These are phyloP conservation scores for Eleutherodactylus coqui DNA, from an alignment of 2,797 vertebrate genomes.

Conservation along the genomic window DNA sequence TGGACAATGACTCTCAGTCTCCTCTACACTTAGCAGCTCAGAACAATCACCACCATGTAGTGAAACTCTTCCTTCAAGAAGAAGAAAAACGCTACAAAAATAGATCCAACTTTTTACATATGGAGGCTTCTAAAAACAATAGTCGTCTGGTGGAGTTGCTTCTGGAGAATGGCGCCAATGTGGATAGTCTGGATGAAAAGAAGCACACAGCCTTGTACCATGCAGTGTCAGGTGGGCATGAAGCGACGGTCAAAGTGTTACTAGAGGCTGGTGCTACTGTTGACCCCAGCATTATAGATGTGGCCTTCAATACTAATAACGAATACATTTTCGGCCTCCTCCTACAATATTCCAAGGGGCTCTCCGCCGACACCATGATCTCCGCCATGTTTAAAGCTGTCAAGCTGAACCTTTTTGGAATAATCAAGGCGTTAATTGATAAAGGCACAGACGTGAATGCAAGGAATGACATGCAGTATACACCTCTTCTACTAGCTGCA, in stretches of 20 bases:
- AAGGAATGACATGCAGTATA: slow-evolving; percentile 73
- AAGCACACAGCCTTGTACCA: slow-evolving; percentile 71
- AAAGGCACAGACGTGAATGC: slow-evolving; percentile 74
- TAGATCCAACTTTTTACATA: slow-evolving; percentile 75
- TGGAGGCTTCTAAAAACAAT: slow-evolving; percentile 73
- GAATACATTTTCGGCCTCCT: slow-evolving; percentile 73
- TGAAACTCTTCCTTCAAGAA: slow-evolving; percentile 73
- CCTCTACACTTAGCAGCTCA: slow-evolving; percentile 74
- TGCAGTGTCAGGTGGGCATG: slow-evolving; percentile 68
- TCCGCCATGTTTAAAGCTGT: slow-evolving; percentile 80
- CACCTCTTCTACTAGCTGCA: slow-evolving; percentile 79
- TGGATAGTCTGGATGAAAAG: slow-evolving; percentile 68
- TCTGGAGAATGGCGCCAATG: slow-evolving; percentile 67
- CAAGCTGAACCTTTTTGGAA: slow-evolving; percentile 71
- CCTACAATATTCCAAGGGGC: slow-evolving; percentile 71
- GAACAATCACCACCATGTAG: slow-evolving; percentile 67
- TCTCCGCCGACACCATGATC: slow-evolving; percentile 69
- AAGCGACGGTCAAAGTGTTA: slow-evolving; percentile 71
- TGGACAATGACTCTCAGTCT: slow-evolving; percentile 71
- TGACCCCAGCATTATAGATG: slow-evolving; percentile 68
- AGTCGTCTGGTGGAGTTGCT: slow-evolving; percentile 71
- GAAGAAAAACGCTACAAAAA: slow-evolving; percentile 72
- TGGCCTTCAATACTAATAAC: slow-evolving; percentile 72
- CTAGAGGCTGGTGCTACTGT: slow-evolving; percentile 74
- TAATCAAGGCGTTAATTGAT: slow-evolving; percentile 74